Base-by-base conservation (phyloP, 2,888 invertebrate species). In the Slavum lentiscoides region DNA sequence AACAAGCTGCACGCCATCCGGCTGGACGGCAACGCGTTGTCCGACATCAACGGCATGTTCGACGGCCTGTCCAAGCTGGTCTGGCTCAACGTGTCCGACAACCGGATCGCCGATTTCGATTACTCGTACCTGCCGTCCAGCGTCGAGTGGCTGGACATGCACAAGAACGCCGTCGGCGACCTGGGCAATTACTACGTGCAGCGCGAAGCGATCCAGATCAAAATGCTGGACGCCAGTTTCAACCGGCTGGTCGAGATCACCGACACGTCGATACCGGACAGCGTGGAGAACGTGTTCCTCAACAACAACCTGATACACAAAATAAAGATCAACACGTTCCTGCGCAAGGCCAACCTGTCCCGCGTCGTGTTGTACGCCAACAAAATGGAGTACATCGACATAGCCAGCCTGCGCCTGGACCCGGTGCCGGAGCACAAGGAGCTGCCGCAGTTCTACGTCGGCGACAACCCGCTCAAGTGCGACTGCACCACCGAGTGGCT, bases 401-500 rank as follows among this genome's bases (percentile, higher is more conserved):
- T 96, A 85, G 95, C 94, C 87, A 94, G 96, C 82, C 93, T 94
- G 86, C 89, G 96, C 83, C 90, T 94, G 84, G 90, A 96, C 85
- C 91, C 93, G 84, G 93, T 93, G 80, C 92, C 94, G 82, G 92
- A 93, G 85, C 91, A 91, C 82, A 91, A 92, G 83, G 90, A 92
- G 82, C 88, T 95, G 84, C 95, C 96, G 30, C 94, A 95, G 88
- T 96, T 97, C 88, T 95, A 94, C 87, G 93, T 97, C 83, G 95
- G 94, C 59, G 95, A 94, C 80, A 97, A 97, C 89, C 97, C 96
- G 53, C 95, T 96, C 86, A 92, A 94, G 85, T 97, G 97, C 86
- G 95, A 96, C 87, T 97, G 97, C 89, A 95, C 94, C 84, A 95
- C 96, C 91, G 96, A 96, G 86, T 97, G 97, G 97, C 88, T 97